A percentile compares a stretch with the other conserved stretches of the same genome.
These are phyloP conservation scores for Drosophila jambulina DNA, from an alignment of 1,140 invertebrate species.

Conservation along the genomic window DNA sequence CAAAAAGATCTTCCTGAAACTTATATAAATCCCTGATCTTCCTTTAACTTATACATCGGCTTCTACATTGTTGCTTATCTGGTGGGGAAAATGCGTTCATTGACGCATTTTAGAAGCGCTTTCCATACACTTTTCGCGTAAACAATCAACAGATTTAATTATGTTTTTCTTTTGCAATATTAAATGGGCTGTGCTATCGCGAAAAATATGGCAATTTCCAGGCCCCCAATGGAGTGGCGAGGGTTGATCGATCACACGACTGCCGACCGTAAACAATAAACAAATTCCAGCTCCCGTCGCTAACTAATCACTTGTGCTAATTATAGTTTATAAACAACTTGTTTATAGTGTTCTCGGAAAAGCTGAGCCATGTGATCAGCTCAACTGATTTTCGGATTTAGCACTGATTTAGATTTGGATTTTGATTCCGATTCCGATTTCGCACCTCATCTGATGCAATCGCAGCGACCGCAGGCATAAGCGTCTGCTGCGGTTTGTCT, in stretches of 20 bases:
- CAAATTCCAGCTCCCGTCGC: constrained; percentile 36
- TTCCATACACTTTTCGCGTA: constrained; percentile 58
- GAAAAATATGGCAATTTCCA: constrained; percentile 12
- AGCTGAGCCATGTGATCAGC: constrained; percentile 31
- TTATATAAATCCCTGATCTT: background rate
- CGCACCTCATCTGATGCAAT: constrained; percentile 65
- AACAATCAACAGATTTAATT: constrained; percentile 74
- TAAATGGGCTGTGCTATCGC: constrained; percentile 65
- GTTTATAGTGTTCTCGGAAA: constrained; percentile 41
- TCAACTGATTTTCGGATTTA: constrained; percentile 30
- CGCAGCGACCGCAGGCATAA: constrained; percentile 55
- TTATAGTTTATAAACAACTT: constrained; percentile 56
- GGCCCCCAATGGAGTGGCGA: constrained; percentile 59
- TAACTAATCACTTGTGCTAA: constrained; percentile 53
- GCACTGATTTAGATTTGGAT: constrained; percentile 17
- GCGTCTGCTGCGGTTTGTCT: constrained; percentile 51
- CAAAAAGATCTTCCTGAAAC: constrained; percentile 6
- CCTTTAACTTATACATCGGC: background rate
- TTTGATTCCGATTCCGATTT: constrained; percentile 35
- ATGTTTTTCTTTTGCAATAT: constrained; percentile 62
- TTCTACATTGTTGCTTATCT: constrained; percentile 47
- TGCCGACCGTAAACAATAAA: constrained; percentile 46
- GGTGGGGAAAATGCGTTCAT: constrained; percentile 70
- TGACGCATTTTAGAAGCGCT: constrained; percentile 68
- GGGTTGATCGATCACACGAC: constrained; percentile 58